Evolutionary conservation across 2,888 invertebrate genomes (phyloP), one percentile per base, ranked within the genome.

Genomic region (Chrysodeixis includens): DNA sequence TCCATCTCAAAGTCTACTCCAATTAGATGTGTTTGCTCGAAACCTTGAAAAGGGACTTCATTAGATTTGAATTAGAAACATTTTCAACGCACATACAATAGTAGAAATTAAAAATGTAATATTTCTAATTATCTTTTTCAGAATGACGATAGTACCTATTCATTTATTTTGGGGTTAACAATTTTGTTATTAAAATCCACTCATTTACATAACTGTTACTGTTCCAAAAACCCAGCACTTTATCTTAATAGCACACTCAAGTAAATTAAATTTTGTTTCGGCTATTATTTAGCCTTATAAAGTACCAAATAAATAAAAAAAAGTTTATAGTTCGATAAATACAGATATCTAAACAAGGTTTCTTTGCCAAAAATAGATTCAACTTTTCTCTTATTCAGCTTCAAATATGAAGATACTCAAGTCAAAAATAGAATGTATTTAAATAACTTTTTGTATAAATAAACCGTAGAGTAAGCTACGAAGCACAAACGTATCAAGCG

Each of bases 1-100:
- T 30, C 22, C 18, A 46, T 16, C 46, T 10, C 12, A 32, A 10
- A 55, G 20, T 55, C 16, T 55, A 32, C 55, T 55, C 18, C 32
- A 55, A 55, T 55, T 55, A 55, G 30, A 16, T 20, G n/a, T 18
- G 32, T 55, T 55, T 55, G 18, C 18, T 18, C 35, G 10, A 32
- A 18, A 18, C n/a, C 30, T 55, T 55, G 18, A 14, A 55, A 18
- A 26, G 51, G 51, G 51, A 18, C 32, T 12, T 55, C 16, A 18
- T 32, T 46, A 9, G 18, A 8, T 46, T 46, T 46, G 18, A 16
- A 18, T 46, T 0, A 16, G 2, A 46, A 16, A 44, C 44, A 14
- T 18, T 46, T 16, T 8, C 18, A 9, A 16, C 8, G 16, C 18
- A 46, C 46, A 9, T 18, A 44, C 44, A 46, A 14, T 9, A 12